phyloP scores from a whole-genome alignment of 2,888 invertebrate species.

The Carabus problematicus region DNA sequence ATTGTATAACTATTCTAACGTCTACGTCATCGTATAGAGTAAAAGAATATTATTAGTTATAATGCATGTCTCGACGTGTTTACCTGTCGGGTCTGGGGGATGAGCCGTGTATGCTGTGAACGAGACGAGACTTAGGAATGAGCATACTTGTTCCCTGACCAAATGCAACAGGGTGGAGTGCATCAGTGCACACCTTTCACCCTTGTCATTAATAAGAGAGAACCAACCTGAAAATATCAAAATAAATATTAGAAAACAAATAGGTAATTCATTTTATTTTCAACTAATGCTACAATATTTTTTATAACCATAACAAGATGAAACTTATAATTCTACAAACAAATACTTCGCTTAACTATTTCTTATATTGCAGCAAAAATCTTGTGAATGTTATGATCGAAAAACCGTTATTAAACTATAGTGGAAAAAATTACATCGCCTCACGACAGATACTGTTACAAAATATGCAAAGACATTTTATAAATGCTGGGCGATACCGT shows the following conservation, averaged over 20 bases:
- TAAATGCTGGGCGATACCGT: too few species aligned
- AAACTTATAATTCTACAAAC: too few species aligned
- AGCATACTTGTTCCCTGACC: constrained; percentile 73
- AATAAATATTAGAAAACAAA: too few species aligned
- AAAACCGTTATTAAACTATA: too few species aligned
- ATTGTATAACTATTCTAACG: too few species aligned
- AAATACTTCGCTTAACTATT: not conserved
- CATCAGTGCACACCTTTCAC: constrained; percentile 69
- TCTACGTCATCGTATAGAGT: not conserved
- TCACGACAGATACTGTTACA: too few species aligned
- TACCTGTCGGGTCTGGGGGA: constrained; percentile 46
- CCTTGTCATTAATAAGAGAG: constrained; percentile 71
- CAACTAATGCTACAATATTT: too few species aligned
- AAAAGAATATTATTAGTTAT: not conserved
- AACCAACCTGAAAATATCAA: constrained; percentile 81
- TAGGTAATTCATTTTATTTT: too few species aligned
- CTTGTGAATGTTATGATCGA: too few species aligned
- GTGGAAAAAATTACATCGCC: too few species aligned
- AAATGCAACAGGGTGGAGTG: constrained; percentile 71
- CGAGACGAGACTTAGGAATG: constrained; percentile 69
- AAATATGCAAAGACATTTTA: too few species aligned
- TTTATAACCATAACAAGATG: too few species aligned
- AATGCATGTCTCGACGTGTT: not conserved
- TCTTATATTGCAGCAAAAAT: not conserved
- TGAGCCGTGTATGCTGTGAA: constrained; percentile 65